phyloP scores from a whole-genome alignment of 2,888 invertebrate genomes.

The Eudasyphora cyanicolor region DNA sequence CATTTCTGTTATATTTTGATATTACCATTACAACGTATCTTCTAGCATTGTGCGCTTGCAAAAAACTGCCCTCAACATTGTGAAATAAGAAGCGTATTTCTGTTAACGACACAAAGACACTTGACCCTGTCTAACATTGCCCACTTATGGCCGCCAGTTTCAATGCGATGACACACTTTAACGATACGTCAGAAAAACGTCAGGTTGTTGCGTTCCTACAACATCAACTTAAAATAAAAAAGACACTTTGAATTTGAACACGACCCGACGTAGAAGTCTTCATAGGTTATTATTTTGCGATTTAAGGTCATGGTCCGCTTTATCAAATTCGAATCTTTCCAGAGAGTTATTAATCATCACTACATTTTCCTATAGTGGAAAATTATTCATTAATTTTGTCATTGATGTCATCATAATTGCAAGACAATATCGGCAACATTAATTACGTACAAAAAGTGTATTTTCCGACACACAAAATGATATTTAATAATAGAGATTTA shows the following conservation, averaged over 20 bases:
- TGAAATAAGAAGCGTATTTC: neutral
- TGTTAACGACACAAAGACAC: neutral
- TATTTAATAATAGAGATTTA: conserved; percentile 36
- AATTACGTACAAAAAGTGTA: neutral
- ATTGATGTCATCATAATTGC: conserved; percentile 37
- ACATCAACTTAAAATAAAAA: neutral
- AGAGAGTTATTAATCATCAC: conserved; percentile 6
- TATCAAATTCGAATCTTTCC: conserved; percentile 33
- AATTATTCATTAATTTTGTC: conserved; percentile 17
- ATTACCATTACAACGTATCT: too few relatives aligned
- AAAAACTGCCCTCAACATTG: conserved; percentile 14
- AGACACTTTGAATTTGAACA: neutral
- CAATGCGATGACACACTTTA: conserved; percentile 10
- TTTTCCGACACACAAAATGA: neutral
- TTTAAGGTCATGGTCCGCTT: conserved; percentile 59
- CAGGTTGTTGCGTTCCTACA: neutral
- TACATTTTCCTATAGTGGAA: neutral
- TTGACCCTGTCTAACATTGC: neutral
- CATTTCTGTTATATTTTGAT: too few relatives aligned
- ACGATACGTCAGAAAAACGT: neutral
- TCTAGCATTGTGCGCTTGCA: neutral
- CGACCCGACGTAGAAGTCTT: neutral
- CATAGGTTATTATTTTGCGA: neutral
- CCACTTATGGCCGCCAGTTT: neutral
- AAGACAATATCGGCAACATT: neutral